A percentile compares a stretch with the other conserved stretches of the same genome.
Evolutionary conservation across 2,888 invertebrate genomes (phyloP).

Genomic region (Aphelenchoides bicaudatus): DNA sequence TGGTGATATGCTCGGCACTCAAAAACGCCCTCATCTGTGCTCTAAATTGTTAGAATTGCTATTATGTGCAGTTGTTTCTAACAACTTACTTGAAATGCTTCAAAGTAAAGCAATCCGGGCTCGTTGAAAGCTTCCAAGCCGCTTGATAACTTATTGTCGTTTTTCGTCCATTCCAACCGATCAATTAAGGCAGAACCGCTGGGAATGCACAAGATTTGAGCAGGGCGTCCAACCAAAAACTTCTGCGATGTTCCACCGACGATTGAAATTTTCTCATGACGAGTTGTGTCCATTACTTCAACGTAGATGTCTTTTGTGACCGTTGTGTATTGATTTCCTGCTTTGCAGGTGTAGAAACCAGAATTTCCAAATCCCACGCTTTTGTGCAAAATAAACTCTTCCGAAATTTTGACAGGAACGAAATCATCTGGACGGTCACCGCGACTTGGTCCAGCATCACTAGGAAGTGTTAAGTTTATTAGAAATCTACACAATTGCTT

Average conservation of each 20-base stretch:
- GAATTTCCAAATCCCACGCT: slow-evolving; percentile 56
- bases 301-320: slow-evolving; percentile 59
- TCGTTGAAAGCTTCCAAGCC: slow-evolving; percentile 58
- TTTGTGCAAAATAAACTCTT: slow-evolving; percentile 56
- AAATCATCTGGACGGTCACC: slow-evolving; percentile 59
- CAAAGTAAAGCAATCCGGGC: slow-evolving; percentile 55
- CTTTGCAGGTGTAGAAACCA: slow-evolving; percentile 62
- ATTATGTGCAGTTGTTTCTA: slow-evolving; percentile 28
- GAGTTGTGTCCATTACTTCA: slow-evolving; percentile 54
- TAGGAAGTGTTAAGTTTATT: slow-evolving; percentile 1
- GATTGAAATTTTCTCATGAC: slow-evolving; percentile 54
- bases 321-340: slow-evolving; percentile 56
- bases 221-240: slow-evolving; percentile 50
- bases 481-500: slow-evolving; percentile 2
- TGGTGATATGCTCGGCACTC: slow-evolving; percentile 55
- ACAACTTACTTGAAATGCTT: slow-evolving; percentile 47
- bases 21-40: slow-evolving; percentile 53
- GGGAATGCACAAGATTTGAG: slow-evolving; percentile 54
- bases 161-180: slow-evolving; percentile 49
- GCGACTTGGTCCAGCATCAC: slow-evolving; percentile 45
- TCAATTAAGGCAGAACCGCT: slow-evolving; percentile 54
- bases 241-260: slow-evolving; percentile 54
- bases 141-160: slow-evolving; percentile 39
- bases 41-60: slow-evolving; percentile 18
- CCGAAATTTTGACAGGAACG: slow-evolving; percentile 57